These are phyloP conservation scores for Melanchra persicariae DNA, from an alignment of 2,888 invertebrate genomes.

Conservation along the genomic window DNA sequence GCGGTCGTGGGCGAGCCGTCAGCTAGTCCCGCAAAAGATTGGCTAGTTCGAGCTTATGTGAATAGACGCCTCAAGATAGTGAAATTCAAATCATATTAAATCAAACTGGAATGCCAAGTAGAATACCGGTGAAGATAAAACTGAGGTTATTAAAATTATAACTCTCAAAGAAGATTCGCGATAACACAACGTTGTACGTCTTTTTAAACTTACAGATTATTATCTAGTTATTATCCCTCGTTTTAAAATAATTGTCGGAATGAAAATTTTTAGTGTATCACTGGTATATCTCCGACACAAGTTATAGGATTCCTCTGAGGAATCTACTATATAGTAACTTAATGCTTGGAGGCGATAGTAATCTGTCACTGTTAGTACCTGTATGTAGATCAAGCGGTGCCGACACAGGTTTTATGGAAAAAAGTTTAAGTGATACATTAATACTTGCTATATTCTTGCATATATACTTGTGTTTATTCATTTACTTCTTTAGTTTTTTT, in stretches of 20 bases:
- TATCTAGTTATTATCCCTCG: slow-evolving; percentile 49
- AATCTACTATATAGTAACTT: slow-evolving; percentile 58
- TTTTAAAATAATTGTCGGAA: slow-evolving; percentile 59
- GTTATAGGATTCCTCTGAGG: slow-evolving; percentile 40
- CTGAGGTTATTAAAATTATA: slow-evolving; percentile 16
- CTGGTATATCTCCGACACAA: slow-evolving; percentile 56
- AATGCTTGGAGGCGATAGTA: slow-evolving; percentile 62
- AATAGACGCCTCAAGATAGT: slow-evolving; percentile 43
- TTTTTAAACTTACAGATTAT: slow-evolving; percentile 45
- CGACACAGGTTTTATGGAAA: slow-evolving; percentile 54
- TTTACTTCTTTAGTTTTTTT: slow-evolving; percentile 18
- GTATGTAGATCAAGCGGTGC: slow-evolving; percentile 58
- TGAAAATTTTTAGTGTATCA: slow-evolving; percentile 56
- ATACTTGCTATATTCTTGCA: slow-evolving; percentile 45
- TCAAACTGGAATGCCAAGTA: slow-evolving; percentile 27
- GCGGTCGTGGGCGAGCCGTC: slow-evolving; percentile 26
- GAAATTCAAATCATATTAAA: slow-evolving; percentile 43
- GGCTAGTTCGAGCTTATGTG: slow-evolving; percentile 25
- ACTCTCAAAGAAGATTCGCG: slow-evolving; percentile 36
- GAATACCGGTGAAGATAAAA: slow-evolving; percentile 29
- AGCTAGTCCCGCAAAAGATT: slow-evolving; percentile 28
- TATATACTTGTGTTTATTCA: slow-evolving; percentile 31
- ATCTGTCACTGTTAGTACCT: slow-evolving; percentile 61
- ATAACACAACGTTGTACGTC: slow-evolving; percentile 31
- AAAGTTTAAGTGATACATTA: slow-evolving; percentile 62